A percentile compares a stretch with the other conserved stretches of the same genome.
Conservation (phyloP, 2,113 vertebrate species). For the Fulmarus glacialis region DNA sequence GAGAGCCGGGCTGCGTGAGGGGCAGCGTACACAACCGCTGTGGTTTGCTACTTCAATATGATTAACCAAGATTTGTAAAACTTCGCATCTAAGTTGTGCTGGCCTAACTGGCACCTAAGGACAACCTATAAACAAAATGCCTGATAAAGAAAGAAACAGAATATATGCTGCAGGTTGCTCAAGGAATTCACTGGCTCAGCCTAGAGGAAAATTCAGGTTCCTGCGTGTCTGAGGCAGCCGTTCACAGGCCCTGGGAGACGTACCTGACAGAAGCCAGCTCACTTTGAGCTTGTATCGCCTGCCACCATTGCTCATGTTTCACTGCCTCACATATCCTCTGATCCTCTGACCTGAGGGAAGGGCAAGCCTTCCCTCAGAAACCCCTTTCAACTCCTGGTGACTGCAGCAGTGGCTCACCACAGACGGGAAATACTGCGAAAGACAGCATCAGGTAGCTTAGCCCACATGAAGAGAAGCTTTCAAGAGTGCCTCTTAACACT, state of each 20-base stretch:
- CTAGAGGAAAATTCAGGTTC: not conserved
- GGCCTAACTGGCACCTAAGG: not conserved
- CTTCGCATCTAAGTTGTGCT: not conserved
- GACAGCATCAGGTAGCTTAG: not conserved
- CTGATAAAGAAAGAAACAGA: not conserved
- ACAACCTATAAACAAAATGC: not conserved
- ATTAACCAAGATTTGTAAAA: not conserved
- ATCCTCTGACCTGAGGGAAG: no score
- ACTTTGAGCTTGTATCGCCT: no score
- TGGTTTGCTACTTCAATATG: not conserved
- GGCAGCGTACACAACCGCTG: rapidly evolving
- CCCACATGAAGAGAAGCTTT: not conserved
- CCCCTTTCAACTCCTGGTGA: not conserved
- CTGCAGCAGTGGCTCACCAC: not conserved
- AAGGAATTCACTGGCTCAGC: not conserved
- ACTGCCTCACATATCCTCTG: not conserved
- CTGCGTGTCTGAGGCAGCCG: not conserved
- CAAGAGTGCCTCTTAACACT: not conserved
- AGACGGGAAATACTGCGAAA: rapidly evolving
- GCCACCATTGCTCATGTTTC: rapidly evolving
- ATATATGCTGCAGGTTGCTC: not conserved
- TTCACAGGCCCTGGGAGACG: not conserved
- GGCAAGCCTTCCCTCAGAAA: not conserved
- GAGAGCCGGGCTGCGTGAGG: not conserved
- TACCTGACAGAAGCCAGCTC: not conserved